Percentiles rank a stretch among this genome's conserved stretches.
Conservation (phyloP, 2,888 invertebrate species). For the Limnephilus rhombicus region DNA sequence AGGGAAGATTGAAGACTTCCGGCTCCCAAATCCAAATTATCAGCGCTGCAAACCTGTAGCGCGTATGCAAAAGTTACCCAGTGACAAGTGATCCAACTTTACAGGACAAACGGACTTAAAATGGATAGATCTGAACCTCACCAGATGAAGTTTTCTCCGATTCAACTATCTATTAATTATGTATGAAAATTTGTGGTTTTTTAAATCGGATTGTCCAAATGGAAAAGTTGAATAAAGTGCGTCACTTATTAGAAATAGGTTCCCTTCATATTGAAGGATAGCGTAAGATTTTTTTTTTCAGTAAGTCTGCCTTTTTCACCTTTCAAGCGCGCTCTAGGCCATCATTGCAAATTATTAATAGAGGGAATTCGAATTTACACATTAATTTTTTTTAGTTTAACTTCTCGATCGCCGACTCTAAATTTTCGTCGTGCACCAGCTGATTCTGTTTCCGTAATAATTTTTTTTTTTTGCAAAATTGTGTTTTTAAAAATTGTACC, state of each 20-base stretch:
- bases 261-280: conserved; percentile 46
- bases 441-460: no score
- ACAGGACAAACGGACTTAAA: neutral
- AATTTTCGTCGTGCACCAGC: no score
- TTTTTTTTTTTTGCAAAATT: no score
- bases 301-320: no score
- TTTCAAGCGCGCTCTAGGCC: no score
- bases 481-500: no score
- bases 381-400: no score
- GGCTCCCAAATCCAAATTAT: neutral
- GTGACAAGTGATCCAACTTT: neutral
- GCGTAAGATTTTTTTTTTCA: neutral
- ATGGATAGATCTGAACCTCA: neutral
- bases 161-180: neutral
- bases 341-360: no score
- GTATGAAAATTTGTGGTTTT: neutral
- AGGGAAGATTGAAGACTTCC: neutral
- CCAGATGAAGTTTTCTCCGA: neutral
- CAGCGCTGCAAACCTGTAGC: neutral
- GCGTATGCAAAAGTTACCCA: neutral
- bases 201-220: neutral
- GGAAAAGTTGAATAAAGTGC: neutral
- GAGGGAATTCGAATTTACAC: no score
- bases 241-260: neutral
- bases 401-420: no score